These are phyloP conservation scores for Heloderma charlesbogerti DNA, from an alignment of 2,113 vertebrate species.

Conservation along the genomic window DNA sequence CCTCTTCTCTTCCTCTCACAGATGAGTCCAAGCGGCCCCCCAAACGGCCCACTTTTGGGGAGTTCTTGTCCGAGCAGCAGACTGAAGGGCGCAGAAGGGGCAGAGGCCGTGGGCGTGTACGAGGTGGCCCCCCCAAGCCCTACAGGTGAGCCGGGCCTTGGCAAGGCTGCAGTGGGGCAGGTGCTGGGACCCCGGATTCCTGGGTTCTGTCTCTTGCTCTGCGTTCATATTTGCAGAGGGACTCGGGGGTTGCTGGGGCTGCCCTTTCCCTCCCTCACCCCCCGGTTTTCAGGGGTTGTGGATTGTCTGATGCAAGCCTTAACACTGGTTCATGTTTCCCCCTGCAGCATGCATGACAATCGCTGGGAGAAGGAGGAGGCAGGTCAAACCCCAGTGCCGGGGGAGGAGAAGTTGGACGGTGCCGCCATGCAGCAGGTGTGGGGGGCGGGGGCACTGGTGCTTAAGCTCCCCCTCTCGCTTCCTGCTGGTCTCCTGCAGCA, in stretches of 20 bases:
- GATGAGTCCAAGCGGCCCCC: conserved; percentile 75
- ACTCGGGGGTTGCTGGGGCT: fast-evolving
- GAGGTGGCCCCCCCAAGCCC: conserved; percentile 71
- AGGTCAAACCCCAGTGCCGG: not conserved
- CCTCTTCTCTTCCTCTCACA: conserved; percentile 14
- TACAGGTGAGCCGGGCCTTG: conserved; percentile 80
- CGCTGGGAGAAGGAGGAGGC: conserved; percentile 81
- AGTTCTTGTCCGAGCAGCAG: conserved; percentile 82
- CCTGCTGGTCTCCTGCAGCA: conserved; percentile 4
- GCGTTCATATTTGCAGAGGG: not conserved
- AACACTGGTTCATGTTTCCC: not conserved
- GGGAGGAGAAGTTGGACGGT: not conserved
- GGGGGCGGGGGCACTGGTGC: not conserved
- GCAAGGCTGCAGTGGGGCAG: not conserved
- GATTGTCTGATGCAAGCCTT: not conserved
- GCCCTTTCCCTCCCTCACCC: no score
- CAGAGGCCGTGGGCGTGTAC: conserved; percentile 60
- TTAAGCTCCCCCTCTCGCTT: not conserved
- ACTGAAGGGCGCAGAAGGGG: conserved; percentile 60
- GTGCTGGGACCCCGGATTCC: not conserved
- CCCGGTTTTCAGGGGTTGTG: no score
- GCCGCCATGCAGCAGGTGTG: not conserved
- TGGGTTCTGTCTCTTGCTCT: not conserved
- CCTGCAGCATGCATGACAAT: conserved; percentile 89
- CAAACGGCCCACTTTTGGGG: conserved; percentile 83